Base-by-base conservation (phyloP, 2,797 vertebrate genomes). In the Microtus obscurus region DNA sequence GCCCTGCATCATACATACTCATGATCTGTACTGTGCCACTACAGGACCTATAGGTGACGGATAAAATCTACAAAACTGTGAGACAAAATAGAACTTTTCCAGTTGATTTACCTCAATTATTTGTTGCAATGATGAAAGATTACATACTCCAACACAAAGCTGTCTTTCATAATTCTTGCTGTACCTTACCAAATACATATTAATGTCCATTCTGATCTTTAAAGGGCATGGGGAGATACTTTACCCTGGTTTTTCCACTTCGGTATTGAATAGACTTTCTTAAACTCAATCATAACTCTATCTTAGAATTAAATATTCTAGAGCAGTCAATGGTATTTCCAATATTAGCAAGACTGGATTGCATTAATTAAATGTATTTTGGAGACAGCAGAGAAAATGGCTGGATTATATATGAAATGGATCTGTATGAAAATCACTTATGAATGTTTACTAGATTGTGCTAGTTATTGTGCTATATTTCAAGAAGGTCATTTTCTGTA, bases 401-500 rank as follows among this genome's bases (percentile, higher is more conserved):
- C 7, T 81, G 6, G 25, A 80, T 13, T 51, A 45, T 31, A 40
- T 71, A n/a, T 56, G 21, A 94, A 74, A 91, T 21, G 43, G 53
- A 90, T 86, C 10, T 79, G 40, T 63, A 4, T 90, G 37, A 93
- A 95, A 90, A 87, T 89, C 63, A 81, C 9, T 90, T 83, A 80
- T 13, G 45, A 21, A 45, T 13, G 77, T 51, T 86, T 73, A 89
- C 21, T 29, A 83, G 56, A 61, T 7, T 25, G 94, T 87, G 92
- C 34, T 87, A 16, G 5, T 77, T 67, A 67, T 7, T 25, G 94
- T 87, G 92, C 34, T 87, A 19, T 7, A 80, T 67, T 94, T 97
- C 31, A 89, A 91, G 6, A 69, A 48, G 29, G 34, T 65, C 71
- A 87, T 92, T 95, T 95, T 95, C 25, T 79, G n/a, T 51, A 82